Base-by-base conservation (phyloP, 2,797 vertebrate genomes). In the Florisuga fusca region DNA sequence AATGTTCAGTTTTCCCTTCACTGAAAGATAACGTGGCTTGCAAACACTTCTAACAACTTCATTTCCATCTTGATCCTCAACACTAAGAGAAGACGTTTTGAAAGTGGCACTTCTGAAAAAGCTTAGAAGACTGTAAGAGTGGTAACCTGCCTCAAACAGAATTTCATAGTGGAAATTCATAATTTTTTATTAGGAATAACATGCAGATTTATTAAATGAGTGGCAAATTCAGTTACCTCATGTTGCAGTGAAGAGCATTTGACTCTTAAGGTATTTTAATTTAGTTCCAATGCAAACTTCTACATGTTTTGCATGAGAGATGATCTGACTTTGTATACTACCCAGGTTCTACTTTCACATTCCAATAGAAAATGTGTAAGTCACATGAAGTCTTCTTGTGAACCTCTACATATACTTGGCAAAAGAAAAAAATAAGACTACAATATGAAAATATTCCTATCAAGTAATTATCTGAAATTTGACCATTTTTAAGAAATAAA, bases 401-500 rank as follows among this genome's bases (percentile, higher is more conserved):
- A 16, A 6, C 21, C 7, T 80, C 33, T 36, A n/a, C 9, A 83
- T 23, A 66, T 12, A 23, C 19, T 29, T 66, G 11, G 31, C 34
- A 4, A 26, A 79, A 72, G 20, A 48, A 12, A 48, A 53, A 10
- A 51, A 48, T 55, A 31, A 41, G 72, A 33, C 43, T 62, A 91
- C 26, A 94, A 48, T 36, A 94, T 22, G 18, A 89, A 87, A 93
- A 85, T 55, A 31, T 59, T 81, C 80, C 61, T 72, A 84, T 33
- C 43, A 80, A 91, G 96, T 74, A 90, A 82, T 46, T 89, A 94
- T 96, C 94, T 94, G 74, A 95, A 96, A 86, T 61, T 64, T n/a
- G 96, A 55, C 93, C 29, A 9, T 58, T 97, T 93, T 85, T 66
- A 89, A 96, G 97, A 90, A 95, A 86, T 93, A 36, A 57, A 95